Percentiles rank a stretch among this genome's conserved stretches.
These are phyloP conservation scores for Heterochromis multidens DNA, from an alignment of 2,113 vertebrate species.

Conservation along the genomic window DNA sequence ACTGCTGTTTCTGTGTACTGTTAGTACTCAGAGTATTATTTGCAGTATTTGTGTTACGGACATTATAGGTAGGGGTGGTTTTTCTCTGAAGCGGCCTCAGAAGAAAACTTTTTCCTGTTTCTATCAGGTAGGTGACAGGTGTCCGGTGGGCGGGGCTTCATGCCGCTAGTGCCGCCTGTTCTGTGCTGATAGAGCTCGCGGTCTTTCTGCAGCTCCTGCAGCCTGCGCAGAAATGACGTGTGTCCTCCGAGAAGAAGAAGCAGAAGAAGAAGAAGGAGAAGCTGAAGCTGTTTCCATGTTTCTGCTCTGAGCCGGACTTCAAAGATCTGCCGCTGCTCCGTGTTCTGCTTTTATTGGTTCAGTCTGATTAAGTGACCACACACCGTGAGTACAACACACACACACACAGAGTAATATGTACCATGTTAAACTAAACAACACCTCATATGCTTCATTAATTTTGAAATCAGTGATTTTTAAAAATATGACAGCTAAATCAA, in stretches of 20 bases:
- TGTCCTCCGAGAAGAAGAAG: not conserved
- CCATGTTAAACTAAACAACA: not conserved
- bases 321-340: not conserved
- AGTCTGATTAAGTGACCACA: not conserved
- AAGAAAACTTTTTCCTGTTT: not conserved
- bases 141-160: constrained; percentile 32
- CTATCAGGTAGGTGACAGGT: constrained; percentile 44
- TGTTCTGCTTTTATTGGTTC: not conserved
- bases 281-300: not conserved
- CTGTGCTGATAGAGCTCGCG: constrained; percentile 28
- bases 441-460: not conserved
- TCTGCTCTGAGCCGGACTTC: not conserved
- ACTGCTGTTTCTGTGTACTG: not conserved
- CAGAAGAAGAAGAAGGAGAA: not conserved
- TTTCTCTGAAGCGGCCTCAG: not conserved
- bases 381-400: constrained; percentile 7
- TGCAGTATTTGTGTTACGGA: not conserved
- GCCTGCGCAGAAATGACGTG: not conserved
- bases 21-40: not conserved
- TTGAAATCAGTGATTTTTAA: not conserved
- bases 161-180: not conserved
- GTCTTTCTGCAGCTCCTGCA: not conserved
- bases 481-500: not conserved
- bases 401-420: not conserved
- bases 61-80: not conserved